These are phyloP conservation scores for Arctocebus calabarensis DNA, from an alignment of 2,797 vertebrate species.

Conservation along the genomic window DNA sequence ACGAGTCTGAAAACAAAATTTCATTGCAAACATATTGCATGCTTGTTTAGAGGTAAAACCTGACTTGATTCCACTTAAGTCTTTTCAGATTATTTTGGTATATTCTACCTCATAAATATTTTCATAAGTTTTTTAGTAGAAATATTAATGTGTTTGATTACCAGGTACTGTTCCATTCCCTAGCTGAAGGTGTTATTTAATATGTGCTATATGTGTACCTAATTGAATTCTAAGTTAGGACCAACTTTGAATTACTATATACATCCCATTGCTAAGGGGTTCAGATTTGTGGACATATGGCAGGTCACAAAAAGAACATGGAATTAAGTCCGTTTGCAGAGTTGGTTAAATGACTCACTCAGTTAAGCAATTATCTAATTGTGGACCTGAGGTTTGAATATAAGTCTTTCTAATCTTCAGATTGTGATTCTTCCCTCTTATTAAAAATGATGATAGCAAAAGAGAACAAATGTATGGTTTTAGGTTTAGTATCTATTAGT, in stretches of 20 bases:
- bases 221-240: conserved; percentile 7
- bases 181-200: not conserved
- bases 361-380: not conserved
- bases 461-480: not conserved
- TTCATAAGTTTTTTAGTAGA: conserved; percentile 28
- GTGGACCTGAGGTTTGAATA: not conserved
- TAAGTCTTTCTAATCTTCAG: not conserved
- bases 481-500: conserved; percentile 6
- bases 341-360: not conserved
- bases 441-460: not conserved
- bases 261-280: not conserved
- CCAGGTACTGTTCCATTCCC: not conserved
- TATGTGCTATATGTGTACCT: not conserved
- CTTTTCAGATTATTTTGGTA: not conserved
- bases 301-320: not conserved
- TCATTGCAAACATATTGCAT: not conserved
- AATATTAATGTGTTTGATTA: conserved; percentile 11
- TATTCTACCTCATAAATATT: not conserved
- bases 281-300: not conserved
- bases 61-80: not conserved
- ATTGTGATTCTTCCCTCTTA: not conserved
- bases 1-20: not conserved
- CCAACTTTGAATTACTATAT: not conserved
- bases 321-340: not conserved
- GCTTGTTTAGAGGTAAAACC: not conserved